A percentile compares a stretch with the other conserved stretches of the same genome.
phyloP scores from a whole-genome alignment of 2,888 invertebrate genomes.

The Ischnura elegans region DNA sequence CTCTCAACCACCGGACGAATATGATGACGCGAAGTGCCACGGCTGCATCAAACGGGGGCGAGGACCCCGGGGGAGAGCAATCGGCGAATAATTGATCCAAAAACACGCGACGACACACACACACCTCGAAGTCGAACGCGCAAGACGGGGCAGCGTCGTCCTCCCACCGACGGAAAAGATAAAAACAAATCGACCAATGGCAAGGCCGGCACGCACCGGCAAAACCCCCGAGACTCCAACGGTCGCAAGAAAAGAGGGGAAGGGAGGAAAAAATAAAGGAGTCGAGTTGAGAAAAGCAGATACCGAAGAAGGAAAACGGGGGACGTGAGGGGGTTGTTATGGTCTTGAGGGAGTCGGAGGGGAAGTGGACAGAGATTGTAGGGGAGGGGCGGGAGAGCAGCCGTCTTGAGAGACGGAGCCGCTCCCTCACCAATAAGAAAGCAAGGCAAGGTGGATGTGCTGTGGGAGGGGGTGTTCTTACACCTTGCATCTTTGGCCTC shows the following conservation, averaged over 20 bases:
- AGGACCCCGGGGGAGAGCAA: background rate
- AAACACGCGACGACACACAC: background rate
- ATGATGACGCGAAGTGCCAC: background rate
- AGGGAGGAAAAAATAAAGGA: background rate
- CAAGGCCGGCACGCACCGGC: conserved; percentile 31
- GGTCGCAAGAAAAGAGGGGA: background rate
- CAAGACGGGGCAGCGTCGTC: conserved; percentile 40
- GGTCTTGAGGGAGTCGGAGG: conserved; percentile 37
- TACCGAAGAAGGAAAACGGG: conserved; percentile 47
- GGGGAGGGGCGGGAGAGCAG: background rate
- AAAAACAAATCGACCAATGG: conserved; percentile 66
- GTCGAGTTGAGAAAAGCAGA: conserved; percentile 44
- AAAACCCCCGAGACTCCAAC: conserved; percentile 35
- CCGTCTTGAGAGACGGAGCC: conserved; percentile 30
- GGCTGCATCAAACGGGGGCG: background rate
- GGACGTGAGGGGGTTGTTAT: conserved; percentile 16
- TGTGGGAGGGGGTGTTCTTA: background rate
- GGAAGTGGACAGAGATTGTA: conserved; percentile 40
- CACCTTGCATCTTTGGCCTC: conserved; percentile 34
- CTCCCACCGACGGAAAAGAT: background rate
- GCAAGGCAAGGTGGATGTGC: conserved; percentile 46
- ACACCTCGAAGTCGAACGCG: background rate
- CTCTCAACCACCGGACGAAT: background rate
- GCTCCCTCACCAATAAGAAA: conserved; percentile 40
- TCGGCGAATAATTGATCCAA: background rate